Conservation (phyloP, 2,888 invertebrate species). For the Drosophila koepferae region DNA sequence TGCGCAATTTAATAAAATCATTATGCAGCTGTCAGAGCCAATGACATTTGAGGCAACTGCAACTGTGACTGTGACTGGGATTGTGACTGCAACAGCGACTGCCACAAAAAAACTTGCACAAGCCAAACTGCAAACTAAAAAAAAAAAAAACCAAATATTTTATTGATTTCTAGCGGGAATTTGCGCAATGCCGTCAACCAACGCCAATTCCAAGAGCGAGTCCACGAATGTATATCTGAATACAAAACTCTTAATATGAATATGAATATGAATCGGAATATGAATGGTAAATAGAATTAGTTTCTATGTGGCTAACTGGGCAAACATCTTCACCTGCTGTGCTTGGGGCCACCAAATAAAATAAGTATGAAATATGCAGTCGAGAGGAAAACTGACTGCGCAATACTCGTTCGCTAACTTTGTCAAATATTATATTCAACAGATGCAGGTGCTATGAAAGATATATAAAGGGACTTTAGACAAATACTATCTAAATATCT, state of each 20-base stretch:
- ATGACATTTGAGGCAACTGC: slow-evolving; percentile 67
- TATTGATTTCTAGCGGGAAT: slow-evolving; percentile 69
- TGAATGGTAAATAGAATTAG: slow-evolving; percentile 37
- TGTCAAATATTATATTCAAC: too few species aligned
- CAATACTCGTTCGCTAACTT: not conserved
- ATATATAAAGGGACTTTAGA: not conserved
- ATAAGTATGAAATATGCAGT: not conserved
- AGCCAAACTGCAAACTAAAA: slow-evolving; percentile 8
- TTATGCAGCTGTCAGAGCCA: slow-evolving; percentile 71
- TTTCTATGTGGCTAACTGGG: slow-evolving; percentile 53
- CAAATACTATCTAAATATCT: too few species aligned
- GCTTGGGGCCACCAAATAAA: slow-evolving; percentile 15
- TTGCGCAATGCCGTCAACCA: slow-evolving; percentile 65
- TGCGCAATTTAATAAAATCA: slow-evolving; percentile 76
- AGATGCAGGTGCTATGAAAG: not conserved
- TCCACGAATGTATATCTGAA: slow-evolving; percentile 29
- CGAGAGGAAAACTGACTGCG: not conserved
- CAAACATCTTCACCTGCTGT: slow-evolving; percentile 76
- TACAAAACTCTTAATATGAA: slow-evolving; percentile 22
- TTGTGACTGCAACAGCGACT: slow-evolving; percentile 36
- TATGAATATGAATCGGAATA: slow-evolving; percentile 21
- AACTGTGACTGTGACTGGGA: slow-evolving; percentile 5
- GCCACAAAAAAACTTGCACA: slow-evolving; percentile 33
- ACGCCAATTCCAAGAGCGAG: slow-evolving; percentile 51
- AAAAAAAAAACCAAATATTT: slow-evolving; percentile 45